phyloP scores from a whole-genome alignment of 2,113 vertebrate genomes.

The Lethenteron reissneri region DNA sequence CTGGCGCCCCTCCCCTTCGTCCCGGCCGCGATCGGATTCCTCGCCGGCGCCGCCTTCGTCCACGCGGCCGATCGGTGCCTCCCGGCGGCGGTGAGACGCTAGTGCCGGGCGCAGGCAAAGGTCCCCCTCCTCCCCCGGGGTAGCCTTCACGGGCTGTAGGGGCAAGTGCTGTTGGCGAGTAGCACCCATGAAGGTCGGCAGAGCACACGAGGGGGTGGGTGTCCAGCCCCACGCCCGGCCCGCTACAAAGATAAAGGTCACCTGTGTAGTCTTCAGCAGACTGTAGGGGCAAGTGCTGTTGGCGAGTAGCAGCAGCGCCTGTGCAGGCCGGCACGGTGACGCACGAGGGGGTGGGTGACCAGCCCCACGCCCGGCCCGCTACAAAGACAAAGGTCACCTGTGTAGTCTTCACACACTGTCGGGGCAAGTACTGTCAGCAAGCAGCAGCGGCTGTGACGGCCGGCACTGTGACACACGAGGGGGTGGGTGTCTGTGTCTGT shows the following conservation, averaged over 20 bases:
- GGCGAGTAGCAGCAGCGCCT: neutral
- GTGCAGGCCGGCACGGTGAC: neutral
- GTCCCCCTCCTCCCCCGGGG: neutral
- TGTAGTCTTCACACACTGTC: too few relatives aligned
- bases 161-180: neutral
- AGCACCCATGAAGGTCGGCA: neutral
- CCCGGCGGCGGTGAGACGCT: slow-evolving; percentile 41
- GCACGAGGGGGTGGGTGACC: neutral
- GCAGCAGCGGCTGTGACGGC: too few relatives aligned
- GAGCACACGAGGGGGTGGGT: neutral
- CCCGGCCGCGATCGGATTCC: slow-evolving; percentile 58
- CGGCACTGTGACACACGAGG: too few relatives aligned
- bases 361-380: too few relatives aligned
- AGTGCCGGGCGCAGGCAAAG: neutral
- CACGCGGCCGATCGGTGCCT: slow-evolving; percentile 47
- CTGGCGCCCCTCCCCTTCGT: slow-evolving; percentile 62
- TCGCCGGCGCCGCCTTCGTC: slow-evolving; percentile 61
- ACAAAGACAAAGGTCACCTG: too few relatives aligned
- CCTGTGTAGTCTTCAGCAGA: too few relatives aligned
- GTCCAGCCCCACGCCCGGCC: too few relatives aligned
- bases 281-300: too few relatives aligned
- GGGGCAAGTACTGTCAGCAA: too few relatives aligned
- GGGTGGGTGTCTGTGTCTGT: too few relatives aligned
- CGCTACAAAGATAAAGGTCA: too few relatives aligned
- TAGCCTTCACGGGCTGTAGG: neutral